phyloP scores from a whole-genome alignment of 2,888 invertebrate genomes.

The Acanthosoma haemorrhoidale region DNA sequence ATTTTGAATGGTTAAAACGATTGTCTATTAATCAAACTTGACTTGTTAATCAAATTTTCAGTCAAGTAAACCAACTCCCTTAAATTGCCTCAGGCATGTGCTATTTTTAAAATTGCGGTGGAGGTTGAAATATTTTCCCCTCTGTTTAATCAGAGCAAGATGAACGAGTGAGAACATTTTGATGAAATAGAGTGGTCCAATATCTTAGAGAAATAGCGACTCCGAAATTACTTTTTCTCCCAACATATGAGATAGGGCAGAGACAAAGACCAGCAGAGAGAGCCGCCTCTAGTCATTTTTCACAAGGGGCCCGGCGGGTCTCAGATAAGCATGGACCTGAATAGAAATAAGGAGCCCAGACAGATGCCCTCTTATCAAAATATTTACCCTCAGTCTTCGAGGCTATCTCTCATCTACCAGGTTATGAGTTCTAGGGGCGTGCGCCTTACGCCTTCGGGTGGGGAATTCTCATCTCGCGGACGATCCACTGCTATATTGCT shows the following conservation, averaged over 20 bases:
- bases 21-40: too few relatives aligned
- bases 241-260: neutral
- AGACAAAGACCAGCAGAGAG: neutral
- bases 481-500: too few relatives aligned
- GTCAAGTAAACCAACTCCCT: too few relatives aligned
- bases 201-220: neutral
- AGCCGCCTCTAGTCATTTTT: neutral
- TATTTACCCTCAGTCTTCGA: neutral
- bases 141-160: neutral
- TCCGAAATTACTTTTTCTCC: neutral
- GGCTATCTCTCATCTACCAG: neutral
- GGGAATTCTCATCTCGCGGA: too few relatives aligned
- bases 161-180: neutral
- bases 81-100: too few relatives aligned
- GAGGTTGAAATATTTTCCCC: neutral
- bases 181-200: slow-evolving; percentile 5
- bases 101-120: too few relatives aligned
- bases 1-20: too few relatives aligned
- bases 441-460: too few relatives aligned
- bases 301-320: too few relatives aligned
- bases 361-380: neutral
- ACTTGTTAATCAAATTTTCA: too few relatives aligned
- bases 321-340: neutral
- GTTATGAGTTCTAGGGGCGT: neutral
- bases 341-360: neutral